Evolutionary conservation across 2,797 vertebrate species (phyloP).

Genomic region (Schizopygopsis malacanthus): DNA sequence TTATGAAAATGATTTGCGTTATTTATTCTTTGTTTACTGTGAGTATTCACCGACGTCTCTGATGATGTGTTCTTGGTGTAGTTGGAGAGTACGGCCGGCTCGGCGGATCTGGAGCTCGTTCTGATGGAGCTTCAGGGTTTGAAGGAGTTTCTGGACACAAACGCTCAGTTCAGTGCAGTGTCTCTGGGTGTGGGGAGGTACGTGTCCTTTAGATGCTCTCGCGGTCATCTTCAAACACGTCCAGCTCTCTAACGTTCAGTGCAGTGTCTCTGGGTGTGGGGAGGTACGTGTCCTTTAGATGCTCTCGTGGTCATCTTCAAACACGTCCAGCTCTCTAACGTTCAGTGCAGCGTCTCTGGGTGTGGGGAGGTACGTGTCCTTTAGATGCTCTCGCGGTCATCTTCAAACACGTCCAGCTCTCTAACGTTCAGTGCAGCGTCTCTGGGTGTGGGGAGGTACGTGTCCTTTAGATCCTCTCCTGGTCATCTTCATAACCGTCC

Average conservation of each 20-base stretch:
- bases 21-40: neutral
- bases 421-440: too few relatives aligned
- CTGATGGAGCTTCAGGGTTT: slow-evolving; percentile 88
- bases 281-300: slow-evolving; percentile 76
- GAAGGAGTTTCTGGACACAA: slow-evolving; percentile 93
- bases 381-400: slow-evolving; percentile 22
- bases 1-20: neutral
- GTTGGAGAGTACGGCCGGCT: slow-evolving; percentile 90
- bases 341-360: slow-evolving; percentile 69
- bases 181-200: slow-evolving; percentile 89
- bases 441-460: slow-evolving; percentile 88
- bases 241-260: too few relatives aligned
- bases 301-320: slow-evolving; percentile 22
- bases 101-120: slow-evolving; percentile 84
- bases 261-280: slow-evolving; percentile 78
- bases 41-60: too few relatives aligned
- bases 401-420: neutral
- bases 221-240: slow-evolving; percentile 10
- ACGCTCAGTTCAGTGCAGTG: slow-evolving; percentile 92
- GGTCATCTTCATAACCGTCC: neutral
- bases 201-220: slow-evolving; percentile 40
- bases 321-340: too few relatives aligned
- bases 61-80: slow-evolving; percentile 50
- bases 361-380: slow-evolving; percentile 82
- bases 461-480: neutral